Percentiles rank a stretch among this genome's conserved stretches.
Evolutionary conservation across 2,888 invertebrate species (phyloP).

Genomic region (Brachynemurus nebulosus): DNA sequence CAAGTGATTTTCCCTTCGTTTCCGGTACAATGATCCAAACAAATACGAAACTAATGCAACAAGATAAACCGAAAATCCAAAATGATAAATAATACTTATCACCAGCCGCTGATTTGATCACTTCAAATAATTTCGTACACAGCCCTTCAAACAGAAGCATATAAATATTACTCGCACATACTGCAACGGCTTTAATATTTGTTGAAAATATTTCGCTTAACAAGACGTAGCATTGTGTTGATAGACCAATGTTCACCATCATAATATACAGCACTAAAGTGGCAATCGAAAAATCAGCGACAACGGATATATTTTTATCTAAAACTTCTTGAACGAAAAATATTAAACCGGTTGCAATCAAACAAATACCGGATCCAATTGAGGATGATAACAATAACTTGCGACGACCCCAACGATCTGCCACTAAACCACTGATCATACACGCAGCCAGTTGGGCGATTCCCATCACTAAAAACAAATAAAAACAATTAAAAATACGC

Average conservation of each 20-base stretch:
- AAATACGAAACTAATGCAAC: background rate
- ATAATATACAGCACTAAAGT: slow-evolving; percentile 2
- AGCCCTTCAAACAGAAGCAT: slow-evolving; percentile 2
- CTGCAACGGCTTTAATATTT: slow-evolving; percentile 4
- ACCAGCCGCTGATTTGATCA: background rate
- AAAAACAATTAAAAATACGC: background rate
- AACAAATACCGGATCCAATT: slow-evolving; percentile 38
- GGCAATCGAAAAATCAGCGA: background rate
- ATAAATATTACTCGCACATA: background rate
- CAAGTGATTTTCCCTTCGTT: slow-evolving; percentile 6
- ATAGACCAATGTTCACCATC: slow-evolving; percentile 3
- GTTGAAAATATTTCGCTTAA: slow-evolving; percentile 5
- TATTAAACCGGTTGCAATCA: slow-evolving; percentile 36
- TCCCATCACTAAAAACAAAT: slow-evolving; percentile 28
- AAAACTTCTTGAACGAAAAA: slow-evolving; percentile 32
- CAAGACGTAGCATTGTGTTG: slow-evolving; percentile 3
- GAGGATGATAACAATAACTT: slow-evolving; percentile 43
- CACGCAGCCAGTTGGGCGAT: slow-evolving; percentile 39
- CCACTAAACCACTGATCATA: slow-evolving; percentile 35
- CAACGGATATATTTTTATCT: slow-evolving; percentile 26
- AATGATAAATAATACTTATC: slow-evolving; percentile 1
- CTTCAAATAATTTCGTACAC: slow-evolving; percentile 5
- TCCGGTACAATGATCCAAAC: slow-evolving; percentile 3
- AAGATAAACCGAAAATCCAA: background rate
- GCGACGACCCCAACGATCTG: slow-evolving; percentile 44